Percentiles rank a stretch among this genome's conserved stretches.
phyloP scores from a whole-genome alignment of 1,140 invertebrate species.

The Eurosta solidaginis region DNA sequence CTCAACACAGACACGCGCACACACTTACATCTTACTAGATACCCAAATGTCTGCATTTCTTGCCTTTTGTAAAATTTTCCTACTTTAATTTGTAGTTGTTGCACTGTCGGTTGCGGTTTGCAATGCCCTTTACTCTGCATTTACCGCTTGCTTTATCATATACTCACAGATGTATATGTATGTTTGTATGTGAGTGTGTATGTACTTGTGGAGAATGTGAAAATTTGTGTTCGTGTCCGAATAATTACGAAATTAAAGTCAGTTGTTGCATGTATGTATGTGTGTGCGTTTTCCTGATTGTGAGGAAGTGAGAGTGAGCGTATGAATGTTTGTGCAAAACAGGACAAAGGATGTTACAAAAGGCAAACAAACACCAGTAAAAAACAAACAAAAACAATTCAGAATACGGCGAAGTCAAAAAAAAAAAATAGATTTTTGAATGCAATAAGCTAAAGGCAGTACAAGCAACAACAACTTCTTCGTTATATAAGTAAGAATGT shows the following conservation, averaged over 20 bases:
- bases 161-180: neutral
- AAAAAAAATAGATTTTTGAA: neutral
- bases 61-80: neutral
- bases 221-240: slow-evolving; percentile 8
- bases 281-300: no score
- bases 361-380: neutral
- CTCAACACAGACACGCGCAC: no score
- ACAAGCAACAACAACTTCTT: neutral
- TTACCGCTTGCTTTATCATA: neutral
- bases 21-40: neutral
- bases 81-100: neutral
- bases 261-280: neutral
- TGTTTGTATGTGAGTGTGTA: neutral
- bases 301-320: neutral
- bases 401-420: no score
- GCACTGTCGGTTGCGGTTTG: neutral
- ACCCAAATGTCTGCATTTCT: neutral
- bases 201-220: neutral
- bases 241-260: slow-evolving; percentile 25
- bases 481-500: neutral
- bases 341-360: neutral
- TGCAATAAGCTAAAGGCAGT: slow-evolving; percentile 22
- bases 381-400: no score
- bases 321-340: neutral
- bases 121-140: neutral